A percentile compares a stretch with the other conserved stretches of the same genome.
Conservation (phyloP, 1,140 invertebrate species). For the Holotrichia oblita region DNA sequence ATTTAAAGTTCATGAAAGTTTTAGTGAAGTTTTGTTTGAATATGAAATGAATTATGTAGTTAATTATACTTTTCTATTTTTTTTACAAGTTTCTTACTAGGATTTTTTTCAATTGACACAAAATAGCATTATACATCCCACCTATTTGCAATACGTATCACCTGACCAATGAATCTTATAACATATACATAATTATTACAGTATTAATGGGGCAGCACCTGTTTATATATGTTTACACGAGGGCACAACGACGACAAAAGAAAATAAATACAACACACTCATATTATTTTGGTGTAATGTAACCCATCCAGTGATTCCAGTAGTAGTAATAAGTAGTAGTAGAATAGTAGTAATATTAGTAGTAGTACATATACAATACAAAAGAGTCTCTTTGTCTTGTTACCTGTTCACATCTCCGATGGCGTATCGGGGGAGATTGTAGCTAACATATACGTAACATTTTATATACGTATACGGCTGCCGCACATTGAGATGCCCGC, state of each 20-base stretch:
- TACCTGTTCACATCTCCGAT: not conserved
- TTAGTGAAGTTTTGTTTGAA: no score
- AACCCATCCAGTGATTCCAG: constrained; percentile 50
- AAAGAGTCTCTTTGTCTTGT: constrained; percentile 11
- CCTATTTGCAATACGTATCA: no score
- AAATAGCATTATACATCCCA: no score
- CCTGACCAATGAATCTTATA: no score
- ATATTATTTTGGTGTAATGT: constrained; percentile 49
- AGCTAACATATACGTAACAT: no score
- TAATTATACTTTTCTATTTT: no score
- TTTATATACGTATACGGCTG: not conserved
- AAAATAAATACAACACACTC: constrained; percentile 12
- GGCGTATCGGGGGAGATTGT: not conserved
- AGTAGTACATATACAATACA: constrained; percentile 29
- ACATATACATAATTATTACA: not conserved
- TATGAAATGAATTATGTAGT: no score
- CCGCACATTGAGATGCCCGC: not conserved
- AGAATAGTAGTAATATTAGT: constrained; percentile 36
- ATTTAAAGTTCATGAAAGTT: no score
- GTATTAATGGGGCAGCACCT: not conserved
- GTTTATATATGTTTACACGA: not conserved
- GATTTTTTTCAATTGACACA: no score
- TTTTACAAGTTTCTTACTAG: no score
- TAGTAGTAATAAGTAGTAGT: constrained; percentile 26
- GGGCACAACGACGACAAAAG: not conserved